phyloP scores from a whole-genome alignment of 2,888 invertebrate species.

The Stenichneumon culpator region DNA sequence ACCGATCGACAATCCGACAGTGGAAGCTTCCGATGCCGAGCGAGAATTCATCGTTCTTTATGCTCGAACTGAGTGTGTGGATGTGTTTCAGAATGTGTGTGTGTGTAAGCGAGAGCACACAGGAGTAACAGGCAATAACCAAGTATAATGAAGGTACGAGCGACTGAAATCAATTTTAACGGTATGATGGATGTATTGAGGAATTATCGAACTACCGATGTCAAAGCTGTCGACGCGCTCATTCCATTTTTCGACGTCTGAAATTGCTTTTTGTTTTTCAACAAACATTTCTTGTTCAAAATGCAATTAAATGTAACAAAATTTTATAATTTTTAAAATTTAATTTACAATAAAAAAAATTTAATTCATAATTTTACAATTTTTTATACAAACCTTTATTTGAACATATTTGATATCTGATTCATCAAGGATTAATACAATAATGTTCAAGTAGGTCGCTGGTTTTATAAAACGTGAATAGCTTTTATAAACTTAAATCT shows the following conservation, averaged over 20 bases:
- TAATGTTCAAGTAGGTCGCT: too few relatives aligned
- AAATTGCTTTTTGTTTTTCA: background rate
- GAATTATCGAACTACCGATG: background rate
- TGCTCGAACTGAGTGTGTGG: background rate
- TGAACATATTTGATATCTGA: too few relatives aligned
- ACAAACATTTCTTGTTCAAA: background rate
- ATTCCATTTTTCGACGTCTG: background rate
- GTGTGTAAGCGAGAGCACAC: background rate
- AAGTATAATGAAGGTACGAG: constrained; percentile 13
- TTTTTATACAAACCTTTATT: too few relatives aligned
- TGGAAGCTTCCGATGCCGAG: constrained; percentile 74
- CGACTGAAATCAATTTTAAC: constrained; percentile 3
- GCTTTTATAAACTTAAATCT: too few relatives aligned
- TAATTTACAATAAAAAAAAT: too few relatives aligned
- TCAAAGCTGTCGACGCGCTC: background rate
- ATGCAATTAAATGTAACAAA: background rate
- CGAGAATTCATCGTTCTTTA: constrained; percentile 18
- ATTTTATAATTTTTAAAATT: too few relatives aligned
- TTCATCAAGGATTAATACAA: too few relatives aligned
- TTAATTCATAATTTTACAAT: too few relatives aligned
- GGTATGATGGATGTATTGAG: constrained; percentile 1
- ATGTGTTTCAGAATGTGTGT: background rate
- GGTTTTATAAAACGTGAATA: too few relatives aligned
- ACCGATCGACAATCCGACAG: constrained; percentile 66
- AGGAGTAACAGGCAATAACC: constrained; percentile 12